These are phyloP conservation scores for Doris montereyensis DNA, from an alignment of 2,888 invertebrate genomes.

Conservation along the genomic window DNA sequence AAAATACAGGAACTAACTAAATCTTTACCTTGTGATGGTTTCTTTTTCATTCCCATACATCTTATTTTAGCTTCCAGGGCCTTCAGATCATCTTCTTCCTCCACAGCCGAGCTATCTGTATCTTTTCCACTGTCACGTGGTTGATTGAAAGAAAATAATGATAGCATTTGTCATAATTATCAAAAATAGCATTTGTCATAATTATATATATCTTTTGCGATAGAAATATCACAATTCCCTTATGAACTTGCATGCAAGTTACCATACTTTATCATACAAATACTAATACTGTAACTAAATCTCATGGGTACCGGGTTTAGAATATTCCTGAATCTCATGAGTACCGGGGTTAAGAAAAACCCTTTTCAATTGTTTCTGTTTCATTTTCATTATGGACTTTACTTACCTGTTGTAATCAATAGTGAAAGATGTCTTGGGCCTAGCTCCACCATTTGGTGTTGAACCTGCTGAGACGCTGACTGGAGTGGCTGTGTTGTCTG, in stretches of 20 bases:
- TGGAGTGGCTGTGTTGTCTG: conserved; percentile 41
- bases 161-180: background rate
- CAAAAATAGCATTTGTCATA: background rate
- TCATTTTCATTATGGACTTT: too few species aligned
- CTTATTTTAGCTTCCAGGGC: conserved; percentile 74
- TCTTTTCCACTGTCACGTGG: conserved; percentile 62
- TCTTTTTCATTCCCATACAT: conserved; percentile 73
- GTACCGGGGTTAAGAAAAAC: too few species aligned
- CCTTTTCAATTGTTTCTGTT: too few species aligned
- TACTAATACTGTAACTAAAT: too few species aligned
- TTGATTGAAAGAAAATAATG: background rate
- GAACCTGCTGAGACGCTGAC: conserved; percentile 10
- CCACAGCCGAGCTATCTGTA: conserved; percentile 72
- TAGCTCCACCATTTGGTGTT: conserved; percentile 53
- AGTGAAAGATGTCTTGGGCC: conserved; percentile 65
- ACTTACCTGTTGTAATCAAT: conserved; percentile 57
- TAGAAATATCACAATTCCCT: too few species aligned
- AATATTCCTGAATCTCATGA: too few species aligned
- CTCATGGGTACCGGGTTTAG: too few species aligned
- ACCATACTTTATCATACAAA: too few species aligned
- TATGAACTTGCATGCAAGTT: too few species aligned
- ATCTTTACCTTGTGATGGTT: conserved; percentile 74
- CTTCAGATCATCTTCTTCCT: conserved; percentile 73
- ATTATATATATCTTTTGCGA: background rate
- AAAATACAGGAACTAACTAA: too few species aligned